Percentiles rank a stretch among this genome's conserved stretches.
Conservation (phyloP, 2,113 vertebrate genomes). For the Anguilla japonica region DNA sequence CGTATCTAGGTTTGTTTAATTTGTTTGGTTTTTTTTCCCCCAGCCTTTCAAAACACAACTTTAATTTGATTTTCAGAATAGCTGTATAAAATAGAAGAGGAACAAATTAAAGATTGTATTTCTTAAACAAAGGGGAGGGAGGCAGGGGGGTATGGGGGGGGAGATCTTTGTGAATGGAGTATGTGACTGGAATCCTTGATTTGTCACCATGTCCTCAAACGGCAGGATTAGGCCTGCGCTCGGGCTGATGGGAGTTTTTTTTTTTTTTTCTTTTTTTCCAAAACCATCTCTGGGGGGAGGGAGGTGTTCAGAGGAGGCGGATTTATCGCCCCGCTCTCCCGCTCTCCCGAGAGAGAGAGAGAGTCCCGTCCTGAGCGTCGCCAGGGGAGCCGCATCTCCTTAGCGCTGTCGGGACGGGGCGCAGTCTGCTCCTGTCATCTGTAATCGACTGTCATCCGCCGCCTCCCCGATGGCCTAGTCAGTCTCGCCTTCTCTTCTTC, state of each 20-base stretch:
- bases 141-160: no score
- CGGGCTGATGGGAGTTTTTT: background rate
- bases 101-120: background rate
- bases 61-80: background rate
- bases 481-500: background rate
- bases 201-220: background rate
- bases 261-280: background rate
- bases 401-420: slow-evolving; percentile 30
- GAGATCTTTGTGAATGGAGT: background rate
- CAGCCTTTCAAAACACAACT: background rate
- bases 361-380: slow-evolving; percentile 34
- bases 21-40: background rate
- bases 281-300: background rate
- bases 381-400: slow-evolving; percentile 36
- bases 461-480: slow-evolving; percentile 28
- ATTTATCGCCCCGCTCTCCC: background rate
- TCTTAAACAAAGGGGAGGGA: background rate
- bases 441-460: slow-evolving; percentile 46
- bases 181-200: background rate
- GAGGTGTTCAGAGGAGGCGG: background rate
- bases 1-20: background rate
- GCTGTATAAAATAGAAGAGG: background rate
- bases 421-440: slow-evolving; percentile 43
- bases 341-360: background rate
- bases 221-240: background rate